These are phyloP conservation scores for Menura novaehollandiae DNA, from an alignment of 2,113 vertebrate species.

Conservation along the genomic window DNA sequence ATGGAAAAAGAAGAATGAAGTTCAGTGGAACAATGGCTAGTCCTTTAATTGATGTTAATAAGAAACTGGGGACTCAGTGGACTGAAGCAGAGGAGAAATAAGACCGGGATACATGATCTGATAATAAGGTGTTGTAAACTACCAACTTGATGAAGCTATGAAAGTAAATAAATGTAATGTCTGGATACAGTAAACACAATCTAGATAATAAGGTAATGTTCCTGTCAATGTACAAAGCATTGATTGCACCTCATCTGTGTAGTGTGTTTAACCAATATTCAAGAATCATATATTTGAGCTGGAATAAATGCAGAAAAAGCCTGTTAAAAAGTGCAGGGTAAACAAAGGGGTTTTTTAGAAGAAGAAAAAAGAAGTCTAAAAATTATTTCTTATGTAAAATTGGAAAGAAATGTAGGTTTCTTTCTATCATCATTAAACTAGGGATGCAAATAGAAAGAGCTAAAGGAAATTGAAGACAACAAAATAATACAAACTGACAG, in stretches of 20 bases:
- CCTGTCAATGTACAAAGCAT: background rate
- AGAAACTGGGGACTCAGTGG: background rate
- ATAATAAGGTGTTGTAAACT: background rate
- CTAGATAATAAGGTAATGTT: background rate
- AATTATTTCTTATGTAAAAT: background rate
- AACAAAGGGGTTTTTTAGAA: rapidly evolving
- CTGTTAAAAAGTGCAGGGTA: background rate
- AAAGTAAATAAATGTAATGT: background rate
- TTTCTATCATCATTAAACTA: background rate
- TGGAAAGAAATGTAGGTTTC: background rate
- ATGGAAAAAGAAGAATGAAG: background rate
- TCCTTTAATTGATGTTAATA: background rate
- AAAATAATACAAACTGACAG: background rate
- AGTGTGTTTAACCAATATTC: background rate
- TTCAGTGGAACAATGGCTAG: background rate
- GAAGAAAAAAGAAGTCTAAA: background rate
- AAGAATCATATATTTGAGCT: background rate
- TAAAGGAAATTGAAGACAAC: background rate
- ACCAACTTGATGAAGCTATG: background rate
- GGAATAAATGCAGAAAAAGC: background rate
- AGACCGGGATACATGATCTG: background rate
- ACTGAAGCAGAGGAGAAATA: background rate
- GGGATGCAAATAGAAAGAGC: background rate
- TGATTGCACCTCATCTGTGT: background rate
- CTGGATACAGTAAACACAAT: background rate